These are phyloP conservation scores for Papilio gigon DNA, from an alignment of 2,888 invertebrate genomes.

Conservation along the genomic window DNA sequence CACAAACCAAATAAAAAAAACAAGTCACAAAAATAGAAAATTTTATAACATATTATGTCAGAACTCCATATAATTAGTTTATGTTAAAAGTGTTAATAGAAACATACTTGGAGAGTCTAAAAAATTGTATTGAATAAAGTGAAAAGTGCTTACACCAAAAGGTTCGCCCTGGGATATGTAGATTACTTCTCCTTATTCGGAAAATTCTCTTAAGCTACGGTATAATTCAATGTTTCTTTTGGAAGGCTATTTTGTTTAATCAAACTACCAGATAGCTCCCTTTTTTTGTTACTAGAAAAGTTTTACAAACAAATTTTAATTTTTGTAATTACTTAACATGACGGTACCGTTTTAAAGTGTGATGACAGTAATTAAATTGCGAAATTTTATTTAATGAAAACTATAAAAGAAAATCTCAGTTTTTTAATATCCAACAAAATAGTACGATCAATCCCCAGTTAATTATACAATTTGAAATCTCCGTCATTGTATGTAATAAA, in stretches of 20 bases:
- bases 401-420: too few relatives aligned
- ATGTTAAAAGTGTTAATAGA: not conserved
- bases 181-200: not conserved
- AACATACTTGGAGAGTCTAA: not conserved
- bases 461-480: too few relatives aligned
- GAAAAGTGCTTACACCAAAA: slow-evolving; percentile 10
- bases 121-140: not conserved
- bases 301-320: not conserved
- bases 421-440: too few relatives aligned
- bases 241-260: not conserved
- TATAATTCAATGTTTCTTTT: slow-evolving; percentile 13
- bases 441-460: too few relatives aligned
- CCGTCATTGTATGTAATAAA: not conserved
- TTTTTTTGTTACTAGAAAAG: not conserved
- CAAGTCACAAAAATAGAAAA: not conserved
- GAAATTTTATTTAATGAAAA: too few relatives aligned
- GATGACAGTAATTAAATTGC: too few relatives aligned
- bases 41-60: not conserved
- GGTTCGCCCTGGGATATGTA: slow-evolving; percentile 8
- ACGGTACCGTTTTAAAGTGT: too few relatives aligned
- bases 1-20: too few relatives aligned
- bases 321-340: too few relatives aligned
- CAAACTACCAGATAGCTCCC: not conserved
- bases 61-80: too few relatives aligned
- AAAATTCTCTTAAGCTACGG: slow-evolving; percentile 1